Base-by-base conservation (phyloP, 2,888 invertebrate genomes). In the Amaurobius ferox region DNA sequence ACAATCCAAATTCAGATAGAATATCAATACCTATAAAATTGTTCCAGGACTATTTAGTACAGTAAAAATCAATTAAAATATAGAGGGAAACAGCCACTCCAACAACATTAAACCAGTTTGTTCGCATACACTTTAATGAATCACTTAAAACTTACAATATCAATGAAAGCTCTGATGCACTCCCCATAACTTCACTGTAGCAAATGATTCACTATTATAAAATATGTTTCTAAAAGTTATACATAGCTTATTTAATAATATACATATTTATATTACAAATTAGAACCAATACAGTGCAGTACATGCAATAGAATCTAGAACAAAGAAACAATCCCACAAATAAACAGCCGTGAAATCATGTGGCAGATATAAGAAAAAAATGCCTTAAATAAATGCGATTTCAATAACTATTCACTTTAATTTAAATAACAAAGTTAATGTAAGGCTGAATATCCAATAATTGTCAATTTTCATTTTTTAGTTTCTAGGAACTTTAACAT, bases 141-240 rank as follows among this genome's bases (percentile, higher is more conserved):
- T 55, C 55, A 55, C 44, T 44, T 44, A n/a, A 44, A 44, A 44
- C 44, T 44, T 16, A 44, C 44, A 55, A 23, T 55, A 55, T 55
- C 55, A 55, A 55, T 23, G 55, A 55, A 55, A 55, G 55, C 55
- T 55, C 55, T 55, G 55, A 55, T 23, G 23, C 55, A 55, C 55
- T 23, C 55, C 23, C 55, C 23, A 23, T 5, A 23, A 23, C 16
- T 23, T 55, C 19, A 55, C 55, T 55, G 55, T 23, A 55, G 55
- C 55, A 55, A 55, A 55, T 23, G 23, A 23, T 55, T 55, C 6
- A 55, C 55, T 55, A 55, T 19, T 23, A 55, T 55, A 55, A 55
- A 55, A 55, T 23, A 55, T 55, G 3, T 55, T 55, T 55, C 55
- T 55, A 55, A 23, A 5, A 23, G 19, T 55, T 55, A 55, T n/a